Evolutionary conservation across 2,888 invertebrate species (phyloP).

Genomic region (Ashinkailepas kermadecensis): DNA sequence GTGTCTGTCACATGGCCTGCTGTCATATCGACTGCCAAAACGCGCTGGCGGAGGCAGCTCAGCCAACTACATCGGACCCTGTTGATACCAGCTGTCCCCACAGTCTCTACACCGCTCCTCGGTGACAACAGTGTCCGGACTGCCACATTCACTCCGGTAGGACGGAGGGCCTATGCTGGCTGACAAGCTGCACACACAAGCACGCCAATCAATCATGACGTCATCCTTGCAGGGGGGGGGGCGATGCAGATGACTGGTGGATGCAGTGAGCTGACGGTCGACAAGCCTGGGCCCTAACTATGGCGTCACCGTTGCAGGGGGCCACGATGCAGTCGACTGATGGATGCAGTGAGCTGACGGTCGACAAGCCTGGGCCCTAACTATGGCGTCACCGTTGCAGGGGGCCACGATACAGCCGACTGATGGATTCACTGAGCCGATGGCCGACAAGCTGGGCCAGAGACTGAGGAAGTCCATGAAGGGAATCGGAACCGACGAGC

Average conservation of each 20-base stretch:
- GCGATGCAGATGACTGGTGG: neutral
- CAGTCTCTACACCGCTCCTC: too few relatives aligned
- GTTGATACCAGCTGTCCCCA: too few relatives aligned
- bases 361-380: neutral
- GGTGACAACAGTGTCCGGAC: too few relatives aligned
- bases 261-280: neutral
- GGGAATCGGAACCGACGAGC: slow-evolving; percentile 43
- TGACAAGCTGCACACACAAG: too few relatives aligned
- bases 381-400: neutral
- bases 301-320: neutral
- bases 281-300: neutral
- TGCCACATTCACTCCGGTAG: too few relatives aligned
- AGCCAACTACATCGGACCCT: too few relatives aligned
- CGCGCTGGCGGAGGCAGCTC: too few relatives aligned
- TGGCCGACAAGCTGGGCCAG: neutral
- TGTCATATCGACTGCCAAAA: too few relatives aligned
- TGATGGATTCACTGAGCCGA: neutral
- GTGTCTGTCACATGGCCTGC: too few relatives aligned
- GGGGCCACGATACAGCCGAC: neutral
- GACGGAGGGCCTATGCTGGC: too few relatives aligned
- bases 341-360: neutral
- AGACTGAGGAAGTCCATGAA: slow-evolving; percentile 37
- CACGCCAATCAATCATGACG: too few relatives aligned
- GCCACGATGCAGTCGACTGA: neutral
- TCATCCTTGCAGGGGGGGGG: neutral